Evolutionary conservation across 2,113 vertebrate genomes (phyloP), one percentile per base, ranked within the genome.

Genomic region (Callionymus lyra): DNA sequence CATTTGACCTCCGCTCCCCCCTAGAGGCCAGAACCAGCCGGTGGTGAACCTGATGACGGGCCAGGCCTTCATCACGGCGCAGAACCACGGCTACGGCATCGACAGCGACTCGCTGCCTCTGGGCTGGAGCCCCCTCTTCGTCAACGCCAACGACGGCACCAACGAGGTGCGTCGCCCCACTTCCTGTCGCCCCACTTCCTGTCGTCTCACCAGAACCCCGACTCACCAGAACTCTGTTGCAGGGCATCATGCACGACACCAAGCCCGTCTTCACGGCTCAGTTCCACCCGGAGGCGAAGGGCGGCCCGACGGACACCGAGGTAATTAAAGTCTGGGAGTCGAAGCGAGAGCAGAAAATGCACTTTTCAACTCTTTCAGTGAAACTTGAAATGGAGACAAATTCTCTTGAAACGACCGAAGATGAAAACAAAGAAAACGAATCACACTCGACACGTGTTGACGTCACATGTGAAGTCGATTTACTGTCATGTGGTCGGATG

Each of bases 271-370:
- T 96, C 44, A 90, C 90, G 1, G 89, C 83, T 10, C 94, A 98
- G 59, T 98, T 98, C 69, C 92, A 92, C 70, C 93, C 94, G 9
- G 93, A 97, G 46, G 94, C 89, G 43, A 92, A 87, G 67, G 87
- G 91, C 2, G 92, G 93, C 41, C 93, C 93, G 13, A 90, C 89
- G 31, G 94, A 97, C 83, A 93, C 94, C 34, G 93, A 98, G 91
- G 93, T 98, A 89, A 56, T 51, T 64, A 60, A 68, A 61, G 47
- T 32, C 35, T 65, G 61, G 68, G 16, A 4, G 5, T n/a, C 33
- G 31, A 18, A 44, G 9, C 21, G 8, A 27, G 21, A 4, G 8
- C 21, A 8, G 21, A 13, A 76, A 18, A 9, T 44, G 16, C 6
- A 44, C 16, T 18, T 12, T 11, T 2, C 9, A n/a, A 16, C 16